These are phyloP conservation scores for Drosophila tsacasi DNA, from an alignment of 1,140 invertebrate species.

Conservation along the genomic window DNA sequence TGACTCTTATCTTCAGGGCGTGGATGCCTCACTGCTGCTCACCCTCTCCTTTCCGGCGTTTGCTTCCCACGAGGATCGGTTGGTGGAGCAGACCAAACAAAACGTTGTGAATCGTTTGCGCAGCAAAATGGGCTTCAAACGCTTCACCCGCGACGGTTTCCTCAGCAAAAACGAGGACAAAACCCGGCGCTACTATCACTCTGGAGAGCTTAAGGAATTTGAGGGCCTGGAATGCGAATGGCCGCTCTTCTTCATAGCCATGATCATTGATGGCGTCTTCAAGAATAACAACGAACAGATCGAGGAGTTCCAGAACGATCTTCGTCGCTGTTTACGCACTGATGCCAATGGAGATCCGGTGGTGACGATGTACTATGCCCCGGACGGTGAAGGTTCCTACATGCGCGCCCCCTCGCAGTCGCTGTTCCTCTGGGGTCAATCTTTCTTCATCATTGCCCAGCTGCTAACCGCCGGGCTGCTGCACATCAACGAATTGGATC, in stretches of 20 bases:
- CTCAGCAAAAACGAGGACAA: conserved; percentile 95
- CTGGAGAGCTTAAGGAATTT: conserved; percentile 93
- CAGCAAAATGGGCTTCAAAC: conserved; percentile 96
- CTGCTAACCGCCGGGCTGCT: conserved; percentile 94
- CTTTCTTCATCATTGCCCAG: conserved; percentile 97
- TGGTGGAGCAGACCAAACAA: conserved; percentile 94
- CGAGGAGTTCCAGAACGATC: conserved; percentile 94
- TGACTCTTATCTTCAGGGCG: conserved; percentile 88
- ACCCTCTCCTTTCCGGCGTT: conserved; percentile 99
- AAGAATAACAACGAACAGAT: conserved; percentile 95
- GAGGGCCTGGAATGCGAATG: conserved; percentile 99
- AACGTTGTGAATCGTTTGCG: conserved; percentile 95
- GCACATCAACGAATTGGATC: conserved; percentile 98
- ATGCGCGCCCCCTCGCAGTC: conserved; percentile 77
- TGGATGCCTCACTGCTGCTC: conserved; percentile 95
- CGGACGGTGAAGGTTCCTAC: conserved; percentile 88
- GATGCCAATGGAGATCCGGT: conserved; percentile 94
- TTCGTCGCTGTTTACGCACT: conserved; percentile 91
- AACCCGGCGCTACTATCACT: conserved; percentile 87
- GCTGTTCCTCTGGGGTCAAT: conserved; percentile 95
- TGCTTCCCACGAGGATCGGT: conserved; percentile 96
- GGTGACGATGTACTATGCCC: conserved; percentile 94
- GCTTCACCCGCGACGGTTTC: conserved; percentile 98
- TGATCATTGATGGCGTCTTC: conserved; percentile 98
- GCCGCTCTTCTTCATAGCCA: conserved; percentile 97